Base-by-base conservation (phyloP, 1,140 invertebrate species). In the Hyles euphorbiae region DNA sequence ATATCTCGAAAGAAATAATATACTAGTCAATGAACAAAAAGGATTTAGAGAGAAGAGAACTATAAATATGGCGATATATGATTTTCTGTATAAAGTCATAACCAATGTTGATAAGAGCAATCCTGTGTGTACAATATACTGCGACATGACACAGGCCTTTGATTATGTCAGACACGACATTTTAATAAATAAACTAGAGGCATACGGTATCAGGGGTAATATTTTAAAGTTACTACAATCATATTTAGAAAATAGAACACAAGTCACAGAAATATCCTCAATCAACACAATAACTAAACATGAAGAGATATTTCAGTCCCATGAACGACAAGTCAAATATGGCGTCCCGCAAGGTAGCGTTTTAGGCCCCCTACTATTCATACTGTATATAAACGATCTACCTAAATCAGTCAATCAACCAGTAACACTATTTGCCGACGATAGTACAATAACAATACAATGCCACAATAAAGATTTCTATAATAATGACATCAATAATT, bases 101-200 rank as follows among this genome's bases (percentile, higher is more conserved):
- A 56, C 11, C 43, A 61, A 53, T 49, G 11, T 70, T 44, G 62
- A 70, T 57, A 56, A 54, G 6, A 63, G 53, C 44, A 63, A n/a
- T 32, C 57, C 63, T n/a, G 53, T 65, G 3, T 65, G 58, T 56
- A 56, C 67, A 33, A 47, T 68, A n/a, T 68, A 53, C 22, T 45
- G 34, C 9, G 63, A 68, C 44, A 65, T 68, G 63, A 56, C 63
- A 0, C 53, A 65, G 34, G 67, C 63, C 7, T 69, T 65, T 46
- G 60, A 65, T 43, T 58, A 46, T 50, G 60, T 68, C 7, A 9
- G 59, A 3, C 57, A 62, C 51, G 10, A 55, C 3, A 48, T 58
- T 5, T 40, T 58, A 32, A 3, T 65, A 34, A 32, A 46, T 11
- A 67, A 67, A 47, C 53, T 67, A 12, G 33, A 63, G 3, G 32